These are phyloP conservation scores for Adoxophyes honmai DNA, from an alignment of 1,140 invertebrate species.

Conservation along the genomic window DNA sequence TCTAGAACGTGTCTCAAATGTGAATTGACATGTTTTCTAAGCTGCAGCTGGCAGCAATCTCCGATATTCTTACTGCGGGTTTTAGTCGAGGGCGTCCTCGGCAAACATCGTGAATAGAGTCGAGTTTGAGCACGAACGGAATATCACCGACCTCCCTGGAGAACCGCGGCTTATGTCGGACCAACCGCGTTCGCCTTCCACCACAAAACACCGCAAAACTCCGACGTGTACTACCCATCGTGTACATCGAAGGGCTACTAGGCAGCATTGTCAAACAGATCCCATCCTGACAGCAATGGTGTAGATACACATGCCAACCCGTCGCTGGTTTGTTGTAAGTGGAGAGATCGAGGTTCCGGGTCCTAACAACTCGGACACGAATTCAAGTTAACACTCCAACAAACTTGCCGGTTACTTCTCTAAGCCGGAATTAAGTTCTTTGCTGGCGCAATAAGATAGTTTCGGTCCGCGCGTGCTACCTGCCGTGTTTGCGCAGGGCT, in stretches of 20 bases:
- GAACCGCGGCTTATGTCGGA: not conserved
- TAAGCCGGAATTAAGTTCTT: conserved; percentile 9
- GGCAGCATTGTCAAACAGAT: not conserved
- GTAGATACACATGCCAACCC: not conserved
- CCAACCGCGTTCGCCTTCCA: not conserved
- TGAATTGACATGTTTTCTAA: no score
- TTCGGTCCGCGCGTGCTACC: not conserved
- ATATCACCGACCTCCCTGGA: no score
- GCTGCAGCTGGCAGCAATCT: no score
- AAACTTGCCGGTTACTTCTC: not conserved
- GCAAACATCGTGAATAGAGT: no score
- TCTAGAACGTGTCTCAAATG: no score
- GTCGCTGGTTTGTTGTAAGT: not conserved
- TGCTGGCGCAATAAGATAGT: conserved; percentile 3
- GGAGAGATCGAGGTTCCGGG: not conserved
- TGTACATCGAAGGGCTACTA: not conserved
- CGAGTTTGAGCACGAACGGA: no score
- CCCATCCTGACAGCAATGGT: not conserved
- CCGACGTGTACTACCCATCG: no score
- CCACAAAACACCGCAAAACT: not conserved
- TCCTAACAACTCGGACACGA: conserved; percentile 11
- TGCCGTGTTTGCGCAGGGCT: not conserved
- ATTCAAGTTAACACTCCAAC: conserved; percentile 8
- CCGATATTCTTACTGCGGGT: no score
- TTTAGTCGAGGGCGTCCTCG: no score